Base-by-base conservation (phyloP, 2,888 invertebrate species). In the Petrolisthes cinctipes region DNA sequence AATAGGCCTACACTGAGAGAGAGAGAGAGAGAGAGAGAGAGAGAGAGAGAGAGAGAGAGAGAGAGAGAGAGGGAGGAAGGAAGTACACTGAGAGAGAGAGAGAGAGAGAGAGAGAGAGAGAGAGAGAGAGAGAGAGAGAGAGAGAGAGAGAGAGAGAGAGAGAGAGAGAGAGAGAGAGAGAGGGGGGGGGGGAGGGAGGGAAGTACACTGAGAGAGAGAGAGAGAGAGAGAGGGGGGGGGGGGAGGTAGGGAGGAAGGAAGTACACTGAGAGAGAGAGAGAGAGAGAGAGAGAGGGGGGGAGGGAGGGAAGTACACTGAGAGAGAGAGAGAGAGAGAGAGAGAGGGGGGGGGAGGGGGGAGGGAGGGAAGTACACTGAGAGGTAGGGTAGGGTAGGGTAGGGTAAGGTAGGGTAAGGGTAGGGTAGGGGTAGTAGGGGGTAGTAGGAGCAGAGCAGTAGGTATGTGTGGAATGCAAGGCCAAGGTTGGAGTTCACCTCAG, bases 391-490 rank as follows among this genome's bases (percentile, higher is more conserved):
- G 37, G 37, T 37, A 37, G 37, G 37, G 37, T 37, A 37, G 37
- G 37, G 37, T 37, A 37, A 37, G 37, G 37, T 37, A 37, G 37
- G 37, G 37, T 37, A 37, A 37, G 37, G 37, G 37, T 37, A 37
- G 37, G 2, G 37, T 37, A 37, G 37, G 37, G 80, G 54, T 80
- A 80, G 80, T 80, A 57, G 80, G 66, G 66, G 37, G 56, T 54
- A 80, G 54, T 61, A 56, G 11, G 37, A 56, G 17, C 75, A 61
- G 85, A 14, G 53, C 23, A 53, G 54, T n/a, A n/a, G 85, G 76
- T 85, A 85, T 85, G 85, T 51, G 53, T 76, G 85, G 85, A 85
- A 85, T 85, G 85, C 85, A 85, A 85, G 85, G 85, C 85, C 85
- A 79, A 85, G 79, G 85, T 68, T 85, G 79, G 79, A 20, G 79